phyloP scores from a whole-genome alignment of 1,140 invertebrate species.

The Euborellia annulipes region DNA sequence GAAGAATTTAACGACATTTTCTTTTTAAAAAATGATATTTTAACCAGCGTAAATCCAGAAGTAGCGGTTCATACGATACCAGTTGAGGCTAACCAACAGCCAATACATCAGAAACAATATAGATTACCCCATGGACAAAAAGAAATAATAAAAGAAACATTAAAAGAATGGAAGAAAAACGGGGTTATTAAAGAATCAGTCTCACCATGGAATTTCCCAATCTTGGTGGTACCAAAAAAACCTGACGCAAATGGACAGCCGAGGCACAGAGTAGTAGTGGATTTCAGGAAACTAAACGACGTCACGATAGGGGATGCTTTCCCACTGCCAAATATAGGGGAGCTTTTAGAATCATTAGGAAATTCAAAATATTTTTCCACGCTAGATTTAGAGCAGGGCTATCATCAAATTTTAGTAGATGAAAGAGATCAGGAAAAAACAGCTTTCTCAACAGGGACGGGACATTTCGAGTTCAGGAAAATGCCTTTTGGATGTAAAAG shows the following conservation, averaged over 20 bases:
- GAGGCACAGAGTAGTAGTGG: conserved; percentile 22
- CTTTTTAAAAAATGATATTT: neutral
- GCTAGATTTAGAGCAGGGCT: conserved; percentile 25
- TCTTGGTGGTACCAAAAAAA: conserved; percentile 9
- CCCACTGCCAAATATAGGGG: conserved; percentile 29
- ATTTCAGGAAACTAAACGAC: conserved; percentile 25
- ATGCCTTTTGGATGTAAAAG: conserved; percentile 24
- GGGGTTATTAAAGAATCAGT: conserved; percentile 3
- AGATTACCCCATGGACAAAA: conserved; percentile 5
- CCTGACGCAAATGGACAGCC: conserved; percentile 4
- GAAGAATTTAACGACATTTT: conserved; percentile 9
- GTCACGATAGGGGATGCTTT: conserved; percentile 24
- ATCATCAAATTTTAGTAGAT: conserved; percentile 13
- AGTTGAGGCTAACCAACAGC: neutral
- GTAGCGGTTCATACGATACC: conserved; percentile 3
- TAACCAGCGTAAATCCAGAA: neutral
- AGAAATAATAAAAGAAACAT: conserved; percentile 1
- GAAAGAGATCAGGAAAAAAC: conserved; percentile 28
- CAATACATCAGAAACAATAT: neutral
- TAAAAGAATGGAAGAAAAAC: conserved; percentile 4
- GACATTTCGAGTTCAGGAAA: conserved; percentile 22
- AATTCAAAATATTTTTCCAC: conserved; percentile 20
- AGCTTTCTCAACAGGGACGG: conserved; percentile 24
- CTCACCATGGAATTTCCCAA: conserved; percentile 3
- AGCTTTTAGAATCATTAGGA: conserved; percentile 21